phyloP scores from a whole-genome alignment of 2,113 vertebrate species.

The Deroptyus accipitrinus region DNA sequence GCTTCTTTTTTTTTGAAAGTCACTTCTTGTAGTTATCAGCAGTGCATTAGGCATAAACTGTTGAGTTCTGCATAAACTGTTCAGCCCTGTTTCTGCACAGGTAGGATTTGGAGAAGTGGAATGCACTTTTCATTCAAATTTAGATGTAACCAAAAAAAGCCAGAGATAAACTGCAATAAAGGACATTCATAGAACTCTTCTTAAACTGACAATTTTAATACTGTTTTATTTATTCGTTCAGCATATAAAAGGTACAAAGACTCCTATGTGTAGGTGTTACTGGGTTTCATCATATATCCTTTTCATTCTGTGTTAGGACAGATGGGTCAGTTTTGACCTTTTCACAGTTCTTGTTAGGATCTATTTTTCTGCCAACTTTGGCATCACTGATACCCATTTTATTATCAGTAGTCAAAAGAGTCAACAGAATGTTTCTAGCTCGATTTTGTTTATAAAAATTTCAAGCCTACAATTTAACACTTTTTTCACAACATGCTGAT shows the following conservation, averaged over 20 bases:
- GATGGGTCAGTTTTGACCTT: conserved; percentile 14
- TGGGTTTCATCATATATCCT: neutral
- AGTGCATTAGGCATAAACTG: neutral
- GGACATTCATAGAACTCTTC: neutral
- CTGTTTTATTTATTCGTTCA: neutral
- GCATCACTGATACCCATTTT: neutral
- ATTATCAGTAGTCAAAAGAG: neutral
- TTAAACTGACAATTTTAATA: neutral
- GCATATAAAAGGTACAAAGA: neutral
- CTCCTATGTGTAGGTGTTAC: neutral
- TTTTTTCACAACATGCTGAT: neutral
- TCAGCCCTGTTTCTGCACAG: neutral
- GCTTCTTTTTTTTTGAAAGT: neutral
- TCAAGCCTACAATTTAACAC: neutral
- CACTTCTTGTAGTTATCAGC: neutral
- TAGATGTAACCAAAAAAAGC: neutral
- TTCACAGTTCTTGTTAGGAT: neutral
- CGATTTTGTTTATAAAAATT: neutral
- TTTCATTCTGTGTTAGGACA: neutral
- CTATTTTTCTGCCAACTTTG: neutral
- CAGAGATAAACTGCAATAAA: neutral
- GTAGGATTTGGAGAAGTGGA: neutral
- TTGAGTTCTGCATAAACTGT: neutral
- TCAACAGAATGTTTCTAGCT: neutral
- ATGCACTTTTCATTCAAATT: neutral